phyloP scores from a whole-genome alignment of 2,888 invertebrate genomes.

The Stenodera caucasica region DNA sequence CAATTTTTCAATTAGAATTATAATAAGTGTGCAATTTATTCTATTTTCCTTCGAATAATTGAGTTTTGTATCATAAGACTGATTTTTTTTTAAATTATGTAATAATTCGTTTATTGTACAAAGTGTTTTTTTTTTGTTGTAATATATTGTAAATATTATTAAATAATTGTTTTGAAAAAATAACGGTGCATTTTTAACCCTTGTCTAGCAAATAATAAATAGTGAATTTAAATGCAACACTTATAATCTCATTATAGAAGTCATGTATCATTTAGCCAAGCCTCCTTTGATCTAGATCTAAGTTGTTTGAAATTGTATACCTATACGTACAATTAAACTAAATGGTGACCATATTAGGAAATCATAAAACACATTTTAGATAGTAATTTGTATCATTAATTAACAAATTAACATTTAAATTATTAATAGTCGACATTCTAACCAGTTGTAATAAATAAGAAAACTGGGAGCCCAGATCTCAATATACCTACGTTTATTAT shows the following conservation, averaged over 20 bases:
- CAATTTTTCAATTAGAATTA: not conserved
- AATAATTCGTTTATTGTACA: constrained; percentile 43
- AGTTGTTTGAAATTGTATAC: constrained; percentile 23
- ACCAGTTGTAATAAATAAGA: constrained; percentile 48
- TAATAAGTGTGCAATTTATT: constrained; percentile 17
- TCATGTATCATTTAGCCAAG: constrained; percentile 5
- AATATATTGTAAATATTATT: constrained; percentile 46
- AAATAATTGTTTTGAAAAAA: constrained; percentile 45
- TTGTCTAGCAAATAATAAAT: not conserved
- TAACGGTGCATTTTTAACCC: constrained; percentile 13
- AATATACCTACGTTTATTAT: not conserved
- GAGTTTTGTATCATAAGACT: constrained; percentile 44
- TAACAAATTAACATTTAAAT: constrained; percentile 59
- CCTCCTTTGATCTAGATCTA: constrained; percentile 42
- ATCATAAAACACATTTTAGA: constrained; percentile 54
- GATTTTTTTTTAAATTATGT: constrained; percentile 44
- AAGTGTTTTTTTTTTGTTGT: constrained; percentile 40
- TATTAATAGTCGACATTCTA: constrained; percentile 55
- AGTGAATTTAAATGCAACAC: not conserved
- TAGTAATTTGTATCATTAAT: constrained; percentile 59
- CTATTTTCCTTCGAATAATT: constrained; percentile 6
- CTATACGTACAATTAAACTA: constrained; percentile 26
- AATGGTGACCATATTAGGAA: constrained; percentile 42
- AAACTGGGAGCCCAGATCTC: constrained; percentile 42
- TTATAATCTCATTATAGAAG: not conserved